These are phyloP conservation scores for Parazoanthus atlanticus DNA, from an alignment of 92 coral and sea anemone genomes.

Conservation along the genomic window DNA sequence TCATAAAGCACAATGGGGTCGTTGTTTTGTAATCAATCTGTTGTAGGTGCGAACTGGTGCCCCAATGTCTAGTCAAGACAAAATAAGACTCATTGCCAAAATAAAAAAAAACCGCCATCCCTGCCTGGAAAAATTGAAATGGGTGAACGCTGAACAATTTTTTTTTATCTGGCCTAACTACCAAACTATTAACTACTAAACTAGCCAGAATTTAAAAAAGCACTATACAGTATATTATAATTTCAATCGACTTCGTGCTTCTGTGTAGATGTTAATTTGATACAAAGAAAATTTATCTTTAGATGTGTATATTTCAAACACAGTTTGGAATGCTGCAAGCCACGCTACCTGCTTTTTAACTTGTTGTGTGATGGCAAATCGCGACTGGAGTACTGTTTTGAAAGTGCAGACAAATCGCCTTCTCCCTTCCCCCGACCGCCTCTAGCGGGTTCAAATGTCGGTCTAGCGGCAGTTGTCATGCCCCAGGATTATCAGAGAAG, in stretches of 20 bases:
- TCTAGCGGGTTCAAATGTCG: slow-evolving; percentile 96
- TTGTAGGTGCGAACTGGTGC: no score
- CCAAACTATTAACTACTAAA: background rate
- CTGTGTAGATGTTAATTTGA: background rate
- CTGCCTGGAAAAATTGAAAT: no score
- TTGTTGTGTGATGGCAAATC: slow-evolving; percentile 96
- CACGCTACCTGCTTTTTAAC: slow-evolving; percentile 91
- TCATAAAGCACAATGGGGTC: no score
- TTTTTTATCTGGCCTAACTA: no score
- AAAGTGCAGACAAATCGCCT: slow-evolving; percentile 91
- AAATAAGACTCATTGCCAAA: no score
- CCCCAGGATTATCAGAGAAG: background rate
- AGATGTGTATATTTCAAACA: background rate
- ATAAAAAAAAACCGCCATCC: no score
- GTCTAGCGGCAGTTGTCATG: slow-evolving; percentile 99
- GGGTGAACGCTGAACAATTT: no score
- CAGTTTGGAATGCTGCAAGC: background rate
- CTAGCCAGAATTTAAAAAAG: background rate
- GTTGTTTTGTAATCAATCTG: no score
- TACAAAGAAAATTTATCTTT: background rate
- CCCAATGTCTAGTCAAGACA: no score
- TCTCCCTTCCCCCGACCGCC: slow-evolving; percentile 99
- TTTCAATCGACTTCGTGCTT: background rate
- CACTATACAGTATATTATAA: background rate
- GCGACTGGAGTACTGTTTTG: slow-evolving; percentile 97